Evolutionary conservation across 2,888 invertebrate genomes (phyloP), one percentile per base, ranked within the genome.

Genomic region (Hedya salicella): DNA sequence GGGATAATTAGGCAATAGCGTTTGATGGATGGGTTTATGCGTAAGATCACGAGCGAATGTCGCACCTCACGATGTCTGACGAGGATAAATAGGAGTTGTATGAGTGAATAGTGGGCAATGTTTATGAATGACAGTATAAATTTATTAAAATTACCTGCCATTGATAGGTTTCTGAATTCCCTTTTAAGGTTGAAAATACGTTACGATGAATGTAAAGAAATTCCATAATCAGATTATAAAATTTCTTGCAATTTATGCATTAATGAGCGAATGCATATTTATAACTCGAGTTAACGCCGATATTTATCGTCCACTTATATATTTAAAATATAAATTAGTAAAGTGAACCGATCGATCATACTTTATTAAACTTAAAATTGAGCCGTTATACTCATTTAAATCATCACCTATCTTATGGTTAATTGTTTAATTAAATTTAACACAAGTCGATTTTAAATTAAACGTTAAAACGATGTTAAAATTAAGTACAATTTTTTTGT

Each of bases 21-120:
- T 66, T 54, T 66, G 66, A 61, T 54, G 66, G 61, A 66, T 61
- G 36, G 48, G 16, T 66, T 61, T 46, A 46, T 60, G 65, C 50
- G 52, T 14, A 21, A 61, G 39, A 59, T 65, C 64, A 46, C 64
- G 59, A 44, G 50, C 21, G 17, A n/a, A 39, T 21, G 39, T 14
- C 39, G 36, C 14, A 19, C 39, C 39, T 17, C 14, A 19, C 39
- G n/a, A 25, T 19, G 13, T 21, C 11, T 62, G 36, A 53, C 44
- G 46, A 36, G 17, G 25, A 65, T 44, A 46, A 39, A 59, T 59
- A 21, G 32, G 44, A 19, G 50, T 3, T 32, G 49, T 40, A 17
- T 40, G 50, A 50, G 25, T 49, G 40, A 13, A 25, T 42, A 42
- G 56, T 39, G n/a, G 36, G 36, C 9, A 36, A 30, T 56, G 56